Conservation (phyloP, 2,888 invertebrate species). For the Dicranocentrus wangi region DNA sequence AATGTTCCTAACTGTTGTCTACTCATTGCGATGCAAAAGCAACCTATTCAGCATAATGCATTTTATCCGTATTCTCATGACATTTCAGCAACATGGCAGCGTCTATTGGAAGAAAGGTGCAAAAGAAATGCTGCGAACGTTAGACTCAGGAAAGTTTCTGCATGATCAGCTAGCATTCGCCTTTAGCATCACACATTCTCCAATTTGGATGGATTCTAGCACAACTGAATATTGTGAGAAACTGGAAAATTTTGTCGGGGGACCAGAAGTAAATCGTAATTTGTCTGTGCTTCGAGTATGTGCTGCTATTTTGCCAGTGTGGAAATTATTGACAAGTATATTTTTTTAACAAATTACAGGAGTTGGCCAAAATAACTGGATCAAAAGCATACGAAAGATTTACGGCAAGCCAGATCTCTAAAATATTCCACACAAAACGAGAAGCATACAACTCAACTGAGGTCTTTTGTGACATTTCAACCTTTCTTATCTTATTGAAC, state of each 20-base stretch:
- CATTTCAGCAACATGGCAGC: constrained; percentile 93
- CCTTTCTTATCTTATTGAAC: constrained; percentile 17
- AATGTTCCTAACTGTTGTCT: background rate
- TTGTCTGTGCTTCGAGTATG: background rate
- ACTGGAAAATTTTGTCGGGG: constrained; percentile 88
- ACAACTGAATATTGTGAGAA: constrained; percentile 84
- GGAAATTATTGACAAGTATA: background rate
- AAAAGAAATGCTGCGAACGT: constrained; percentile 79
- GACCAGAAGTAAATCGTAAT: constrained; percentile 79
- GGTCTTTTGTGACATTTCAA: constrained; percentile 74
- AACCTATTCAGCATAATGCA: too few relatives aligned
- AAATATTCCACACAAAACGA: constrained; percentile 83
- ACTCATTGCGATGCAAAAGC: too few relatives aligned
- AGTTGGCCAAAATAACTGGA: constrained; percentile 86
- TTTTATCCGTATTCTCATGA: background rate
- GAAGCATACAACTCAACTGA: constrained; percentile 85
- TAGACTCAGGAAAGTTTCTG: constrained; percentile 85
- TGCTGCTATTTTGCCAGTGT: background rate
- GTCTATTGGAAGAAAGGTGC: constrained; percentile 93
- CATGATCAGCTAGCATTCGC: constrained; percentile 87
- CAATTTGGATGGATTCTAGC: constrained; percentile 95
- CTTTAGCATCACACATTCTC: constrained; percentile 87
- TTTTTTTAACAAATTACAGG: constrained; percentile 76
- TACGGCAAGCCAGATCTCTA: constrained; percentile 94
- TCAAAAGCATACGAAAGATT: constrained; percentile 92